Conservation (phyloP, 2,113 vertebrate genomes). For the Gobiocypris rarus region DNA sequence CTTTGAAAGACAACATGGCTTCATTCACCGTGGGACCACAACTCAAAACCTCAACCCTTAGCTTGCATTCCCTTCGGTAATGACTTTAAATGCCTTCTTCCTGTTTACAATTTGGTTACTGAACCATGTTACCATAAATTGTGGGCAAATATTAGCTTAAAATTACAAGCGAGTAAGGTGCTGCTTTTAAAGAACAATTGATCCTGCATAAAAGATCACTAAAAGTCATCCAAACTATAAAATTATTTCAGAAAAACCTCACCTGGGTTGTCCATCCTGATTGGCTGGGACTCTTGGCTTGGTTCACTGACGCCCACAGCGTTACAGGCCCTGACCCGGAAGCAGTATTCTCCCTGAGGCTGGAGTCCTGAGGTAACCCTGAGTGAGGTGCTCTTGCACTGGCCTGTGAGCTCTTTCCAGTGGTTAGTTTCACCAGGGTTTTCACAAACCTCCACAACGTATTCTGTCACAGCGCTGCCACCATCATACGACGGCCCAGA, state of each 20-base stretch:
- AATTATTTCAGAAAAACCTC: constrained; percentile 17
- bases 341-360: constrained; percentile 69
- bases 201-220: not conserved
- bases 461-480: constrained; percentile 75
- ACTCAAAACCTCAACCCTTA: not conserved
- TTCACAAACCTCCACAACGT: constrained; percentile 72
- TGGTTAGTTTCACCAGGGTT: constrained; percentile 37
- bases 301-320: constrained; percentile 73
- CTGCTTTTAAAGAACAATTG: not conserved
- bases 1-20: constrained; percentile 49
- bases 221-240: not conserved
- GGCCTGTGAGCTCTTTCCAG: constrained; percentile 69
- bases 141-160: not conserved
- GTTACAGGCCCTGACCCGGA: constrained; percentile 78
- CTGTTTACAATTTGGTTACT: constrained; percentile 17
- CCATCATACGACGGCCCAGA: constrained; percentile 82
- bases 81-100: not conserved
- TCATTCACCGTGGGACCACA: not conserved
- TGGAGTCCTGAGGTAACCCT: constrained; percentile 68
- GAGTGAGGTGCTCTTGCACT: constrained; percentile 76
- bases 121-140: not conserved
- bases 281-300: constrained; percentile 69
- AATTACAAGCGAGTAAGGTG: not conserved
- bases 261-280: constrained; percentile 76
- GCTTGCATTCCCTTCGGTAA: not conserved